Conservation (phyloP, 2,113 vertebrate species). For the Montifringilla adamsi region DNA sequence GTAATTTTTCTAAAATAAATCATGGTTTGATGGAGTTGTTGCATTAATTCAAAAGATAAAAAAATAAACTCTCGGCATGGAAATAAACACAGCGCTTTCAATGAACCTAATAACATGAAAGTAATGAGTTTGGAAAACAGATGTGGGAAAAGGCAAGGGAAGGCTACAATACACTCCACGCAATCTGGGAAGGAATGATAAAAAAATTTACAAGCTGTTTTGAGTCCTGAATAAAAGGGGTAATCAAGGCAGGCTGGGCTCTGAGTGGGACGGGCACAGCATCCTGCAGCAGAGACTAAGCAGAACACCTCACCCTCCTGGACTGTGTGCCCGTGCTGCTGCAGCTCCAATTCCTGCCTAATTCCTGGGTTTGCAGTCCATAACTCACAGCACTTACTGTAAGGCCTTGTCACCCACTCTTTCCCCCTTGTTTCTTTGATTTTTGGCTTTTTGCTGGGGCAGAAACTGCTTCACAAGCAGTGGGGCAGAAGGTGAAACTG, state of each 20-base stretch:
- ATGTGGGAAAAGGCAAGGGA: constrained; percentile 70
- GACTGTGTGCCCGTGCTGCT: neutral
- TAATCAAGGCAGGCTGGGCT: constrained; percentile 75
- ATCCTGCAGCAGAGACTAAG: constrained; percentile 75
- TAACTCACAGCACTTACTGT: constrained; percentile 48
- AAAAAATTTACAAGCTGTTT: constrained; percentile 82
- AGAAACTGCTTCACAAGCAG: neutral
- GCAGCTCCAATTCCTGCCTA: neutral
- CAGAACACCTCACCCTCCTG: constrained; percentile 66
- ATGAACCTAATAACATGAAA: constrained; percentile 74
- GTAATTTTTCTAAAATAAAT: neutral
- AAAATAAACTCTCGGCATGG: constrained; percentile 35
- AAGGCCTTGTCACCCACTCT: constrained; percentile 21
- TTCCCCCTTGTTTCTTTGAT: constrained; percentile 21
- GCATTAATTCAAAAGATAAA: constrained; percentile 40
- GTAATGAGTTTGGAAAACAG: constrained; percentile 80
- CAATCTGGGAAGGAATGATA: constrained; percentile 76
- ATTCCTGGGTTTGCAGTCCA: constrained; percentile 27
- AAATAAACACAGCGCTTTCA: constrained; percentile 56
- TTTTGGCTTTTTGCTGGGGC: constrained; percentile 33
- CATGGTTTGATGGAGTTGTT: neutral
- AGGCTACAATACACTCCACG: constrained; percentile 48
- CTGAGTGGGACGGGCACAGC: constrained; percentile 62
- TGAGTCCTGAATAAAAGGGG: constrained; percentile 74
- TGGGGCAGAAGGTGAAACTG: constrained; percentile 61